Percentiles rank a stretch among this genome's conserved stretches.
Evolutionary conservation across 2,113 vertebrate species (phyloP).

Genomic region (Uria aalge): DNA sequence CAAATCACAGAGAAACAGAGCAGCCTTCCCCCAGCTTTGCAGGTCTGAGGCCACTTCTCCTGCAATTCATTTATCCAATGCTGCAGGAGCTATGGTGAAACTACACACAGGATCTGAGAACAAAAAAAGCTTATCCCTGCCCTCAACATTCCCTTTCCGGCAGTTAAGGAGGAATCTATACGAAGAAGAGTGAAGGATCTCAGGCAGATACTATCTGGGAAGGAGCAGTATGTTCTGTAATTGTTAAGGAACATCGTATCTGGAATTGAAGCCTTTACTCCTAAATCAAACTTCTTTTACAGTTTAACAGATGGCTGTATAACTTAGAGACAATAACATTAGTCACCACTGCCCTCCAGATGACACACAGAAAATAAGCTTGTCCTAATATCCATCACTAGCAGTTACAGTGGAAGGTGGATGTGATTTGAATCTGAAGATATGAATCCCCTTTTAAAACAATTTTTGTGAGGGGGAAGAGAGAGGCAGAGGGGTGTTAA

Average conservation of each 20-base stretch:
- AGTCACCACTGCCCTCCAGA: not conserved
- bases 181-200: not conserved
- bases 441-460: not conserved
- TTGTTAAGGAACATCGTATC: not conserved
- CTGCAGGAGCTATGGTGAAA: not conserved
- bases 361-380: not conserved
- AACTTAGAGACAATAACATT: not conserved
- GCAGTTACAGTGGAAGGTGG: not conserved
- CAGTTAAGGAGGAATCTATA: not conserved
- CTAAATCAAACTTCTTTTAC: not conserved
- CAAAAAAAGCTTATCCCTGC: not conserved
- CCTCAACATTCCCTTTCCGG: not conserved
- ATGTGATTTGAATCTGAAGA: not conserved
- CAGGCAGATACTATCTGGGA: not conserved
- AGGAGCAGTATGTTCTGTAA: not conserved
- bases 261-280: not conserved
- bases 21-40: not conserved
- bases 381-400: not conserved
- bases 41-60: not conserved
- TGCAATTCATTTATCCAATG: not conserved
- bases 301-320: not conserved
- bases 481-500: slow-evolving; percentile 57
- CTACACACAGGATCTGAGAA: not conserved
- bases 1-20: not conserved
- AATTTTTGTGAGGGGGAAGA: not conserved